Evolutionary conservation across 2,113 vertebrate species (phyloP).

Genomic region (Syrmaticus mikado): DNA sequence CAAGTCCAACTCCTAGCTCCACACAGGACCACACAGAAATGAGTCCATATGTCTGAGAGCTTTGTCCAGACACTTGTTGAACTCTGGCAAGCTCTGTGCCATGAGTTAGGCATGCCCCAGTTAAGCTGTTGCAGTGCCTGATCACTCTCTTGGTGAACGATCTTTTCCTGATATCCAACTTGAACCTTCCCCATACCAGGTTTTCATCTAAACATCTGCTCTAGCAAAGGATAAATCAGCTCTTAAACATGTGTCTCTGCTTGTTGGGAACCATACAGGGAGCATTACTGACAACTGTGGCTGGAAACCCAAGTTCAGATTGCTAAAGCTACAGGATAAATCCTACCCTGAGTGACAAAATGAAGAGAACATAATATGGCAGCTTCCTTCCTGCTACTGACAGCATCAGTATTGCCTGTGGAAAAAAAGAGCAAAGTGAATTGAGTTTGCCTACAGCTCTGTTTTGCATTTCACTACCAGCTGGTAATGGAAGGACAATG

Average conservation of each 20-base stretch:
- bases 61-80: no score
- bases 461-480: not conserved
- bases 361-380: not conserved
- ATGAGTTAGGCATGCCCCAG: no score
- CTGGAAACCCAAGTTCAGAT: not conserved
- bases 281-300: not conserved
- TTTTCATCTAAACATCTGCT: not conserved
- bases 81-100: no score
- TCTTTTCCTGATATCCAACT: no score
- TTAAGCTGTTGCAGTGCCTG: no score
- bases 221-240: not conserved
- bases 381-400: not conserved
- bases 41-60: no score
- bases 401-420: not conserved
- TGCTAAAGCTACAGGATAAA: not conserved
- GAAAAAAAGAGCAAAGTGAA: not conserved
- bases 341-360: not conserved
- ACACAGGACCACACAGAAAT: no score
- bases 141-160: no score
- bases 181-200: no score
- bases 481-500: not conserved
- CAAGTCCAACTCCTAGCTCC: no score
- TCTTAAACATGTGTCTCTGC: not conserved
- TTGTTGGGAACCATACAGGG: not conserved
- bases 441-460: not conserved